A percentile compares a stretch with the other conserved stretches of the same genome.
Evolutionary conservation across 2,888 invertebrate species (phyloP).

Genomic region (Standfussiana lucernea): DNA sequence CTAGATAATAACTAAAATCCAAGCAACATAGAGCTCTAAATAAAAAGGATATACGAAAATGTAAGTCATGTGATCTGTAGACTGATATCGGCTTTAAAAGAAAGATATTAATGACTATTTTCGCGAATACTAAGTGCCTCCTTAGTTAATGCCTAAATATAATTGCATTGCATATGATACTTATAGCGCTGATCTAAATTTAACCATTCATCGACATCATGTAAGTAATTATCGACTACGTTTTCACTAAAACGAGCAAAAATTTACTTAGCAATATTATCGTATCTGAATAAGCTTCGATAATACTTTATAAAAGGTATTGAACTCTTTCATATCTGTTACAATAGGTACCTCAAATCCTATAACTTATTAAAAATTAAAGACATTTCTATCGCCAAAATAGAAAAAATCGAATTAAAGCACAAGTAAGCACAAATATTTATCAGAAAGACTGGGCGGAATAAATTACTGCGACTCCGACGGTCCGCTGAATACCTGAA

Average conservation of each 20-base stretch:
- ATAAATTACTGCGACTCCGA: constrained; percentile 41
- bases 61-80: not conserved
- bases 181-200: too few relatives aligned
- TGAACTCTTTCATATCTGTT: not conserved
- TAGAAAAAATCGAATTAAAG: constrained; percentile 18
- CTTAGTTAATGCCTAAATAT: not conserved
- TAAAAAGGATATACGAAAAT: not conserved
- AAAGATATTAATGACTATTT: not conserved
- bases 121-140: not conserved
- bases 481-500: constrained; percentile 46
- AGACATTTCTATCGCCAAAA: not conserved
- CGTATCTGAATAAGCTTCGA: too few relatives aligned
- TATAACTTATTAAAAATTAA: not conserved
- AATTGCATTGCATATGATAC: too few relatives aligned
- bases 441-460: constrained; percentile 30
- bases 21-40: not conserved
- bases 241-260: too few relatives aligned
- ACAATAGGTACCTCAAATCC: not conserved
- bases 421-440: constrained; percentile 51
- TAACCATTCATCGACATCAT: too few relatives aligned
- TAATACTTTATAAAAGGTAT: not conserved
- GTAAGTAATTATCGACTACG: too few relatives aligned
- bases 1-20: not conserved
- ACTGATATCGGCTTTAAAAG: too few relatives aligned
- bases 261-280: too few relatives aligned